A percentile compares a stretch with the other conserved stretches of the same genome.
Evolutionary conservation across 1,140 invertebrate species (phyloP).

Genomic region (Magallana gigas): DNA sequence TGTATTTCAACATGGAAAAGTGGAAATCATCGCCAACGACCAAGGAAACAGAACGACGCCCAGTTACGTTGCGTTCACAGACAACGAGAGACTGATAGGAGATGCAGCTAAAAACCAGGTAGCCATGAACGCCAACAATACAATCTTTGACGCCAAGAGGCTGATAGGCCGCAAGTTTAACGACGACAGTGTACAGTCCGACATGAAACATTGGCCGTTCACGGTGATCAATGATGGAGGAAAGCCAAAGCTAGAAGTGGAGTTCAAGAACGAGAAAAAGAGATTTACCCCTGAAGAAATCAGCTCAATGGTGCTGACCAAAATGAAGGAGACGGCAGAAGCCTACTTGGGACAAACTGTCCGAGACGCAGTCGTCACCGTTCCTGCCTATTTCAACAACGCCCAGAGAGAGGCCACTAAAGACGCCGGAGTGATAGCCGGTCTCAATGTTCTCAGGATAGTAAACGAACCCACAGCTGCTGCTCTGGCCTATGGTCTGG

Average conservation of each 20-base stretch:
- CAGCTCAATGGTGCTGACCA: constrained; percentile 90
- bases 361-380: constrained; percentile 78
- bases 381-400: constrained; percentile 80
- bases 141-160: constrained; percentile 90
- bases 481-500: constrained; percentile 80
- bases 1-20: constrained; percentile 86
- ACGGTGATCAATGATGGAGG: constrained; percentile 67
- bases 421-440: constrained; percentile 79
- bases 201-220: constrained; percentile 97
- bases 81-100: constrained; percentile 91
- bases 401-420: constrained; percentile 79
- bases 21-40: constrained; percentile 95
- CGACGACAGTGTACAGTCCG: constrained; percentile 90
- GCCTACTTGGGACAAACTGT: constrained; percentile 88
- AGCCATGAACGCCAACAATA: constrained; percentile 95
- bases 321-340: constrained; percentile 92
- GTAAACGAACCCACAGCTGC: constrained; percentile 81
- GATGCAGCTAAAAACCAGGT: constrained; percentile 85
- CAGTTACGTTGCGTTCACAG: constrained; percentile 93
- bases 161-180: constrained; percentile 96
- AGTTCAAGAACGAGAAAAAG: constrained; percentile 93
- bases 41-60: constrained; percentile 93
- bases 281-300: constrained; percentile 94
- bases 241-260: constrained; percentile 86
- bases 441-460: constrained; percentile 81